A percentile compares a stretch with the other conserved stretches of the same genome.
phyloP scores from a whole-genome alignment of 2,797 vertebrate species.

The Amniataba percoides region DNA sequence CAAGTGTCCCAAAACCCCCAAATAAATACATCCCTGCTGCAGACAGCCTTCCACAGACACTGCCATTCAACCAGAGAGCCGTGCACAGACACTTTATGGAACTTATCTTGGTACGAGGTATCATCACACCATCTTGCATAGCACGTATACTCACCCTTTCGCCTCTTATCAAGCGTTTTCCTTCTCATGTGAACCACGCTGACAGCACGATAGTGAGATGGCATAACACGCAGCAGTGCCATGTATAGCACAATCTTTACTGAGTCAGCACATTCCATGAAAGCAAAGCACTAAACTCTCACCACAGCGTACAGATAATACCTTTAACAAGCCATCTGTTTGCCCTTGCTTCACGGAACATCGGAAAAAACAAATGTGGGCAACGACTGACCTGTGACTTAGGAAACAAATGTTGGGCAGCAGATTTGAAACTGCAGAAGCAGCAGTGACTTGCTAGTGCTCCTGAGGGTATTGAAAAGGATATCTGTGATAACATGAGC shows the following conservation, averaged over 20 bases:
- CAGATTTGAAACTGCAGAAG: conserved; percentile 75
- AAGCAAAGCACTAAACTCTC: conserved; percentile 78
- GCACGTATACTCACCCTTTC: conserved; percentile 65
- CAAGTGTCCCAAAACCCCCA: conserved; percentile 75
- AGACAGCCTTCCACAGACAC: conserved; percentile 62
- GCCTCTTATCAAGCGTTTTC: conserved; percentile 75
- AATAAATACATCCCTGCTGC: conserved; percentile 68
- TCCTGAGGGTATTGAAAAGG: conserved; percentile 71
- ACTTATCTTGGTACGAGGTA: conserved; percentile 40
- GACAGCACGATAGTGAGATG: conserved; percentile 76
- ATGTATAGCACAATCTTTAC: conserved; percentile 75
- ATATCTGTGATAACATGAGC: conserved; percentile 73
- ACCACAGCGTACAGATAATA: conserved; percentile 80
- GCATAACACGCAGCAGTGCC: conserved; percentile 77
- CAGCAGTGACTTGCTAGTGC: conserved; percentile 40
- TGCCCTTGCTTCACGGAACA: conserved; percentile 80
- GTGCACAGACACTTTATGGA: conserved; percentile 55
- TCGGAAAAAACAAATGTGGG: conserved; percentile 80
- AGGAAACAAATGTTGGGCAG: conserved; percentile 81
- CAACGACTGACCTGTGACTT: conserved; percentile 80
- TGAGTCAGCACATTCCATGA: conserved; percentile 82
- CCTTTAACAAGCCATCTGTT: conserved; percentile 79
- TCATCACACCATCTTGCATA: conserved; percentile 71
- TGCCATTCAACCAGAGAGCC: conserved; percentile 61
- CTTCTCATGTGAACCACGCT: conserved; percentile 79